Conservation (phyloP, 2,113 vertebrate genomes). For the Macrotus californicus region DNA sequence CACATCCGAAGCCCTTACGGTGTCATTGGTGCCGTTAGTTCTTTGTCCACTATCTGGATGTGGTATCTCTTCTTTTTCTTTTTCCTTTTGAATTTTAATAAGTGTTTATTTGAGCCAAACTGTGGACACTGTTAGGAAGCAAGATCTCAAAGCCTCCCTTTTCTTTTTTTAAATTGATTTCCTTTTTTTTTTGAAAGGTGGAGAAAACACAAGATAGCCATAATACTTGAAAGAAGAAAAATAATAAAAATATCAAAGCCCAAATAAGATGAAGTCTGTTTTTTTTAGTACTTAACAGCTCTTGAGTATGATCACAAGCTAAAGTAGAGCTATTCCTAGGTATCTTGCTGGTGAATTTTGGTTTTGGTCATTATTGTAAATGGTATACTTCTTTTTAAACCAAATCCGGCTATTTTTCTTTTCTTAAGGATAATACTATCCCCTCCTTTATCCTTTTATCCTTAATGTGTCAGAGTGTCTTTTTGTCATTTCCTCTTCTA, state of each 20-base stretch:
- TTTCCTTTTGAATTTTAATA: background rate
- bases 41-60: background rate
- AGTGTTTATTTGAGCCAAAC: background rate
- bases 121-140: background rate
- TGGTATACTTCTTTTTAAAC: background rate
- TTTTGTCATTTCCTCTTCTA: background rate
- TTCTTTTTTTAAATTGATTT: background rate
- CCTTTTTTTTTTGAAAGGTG: background rate
- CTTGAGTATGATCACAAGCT: background rate
- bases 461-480: background rate
- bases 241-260: background rate
- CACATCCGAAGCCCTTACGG: background rate
- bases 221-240: constrained; percentile 21
- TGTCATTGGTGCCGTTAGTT: background rate
- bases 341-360: background rate
- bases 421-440: background rate
- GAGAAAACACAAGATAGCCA: background rate
- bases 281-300: background rate
- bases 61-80: background rate
- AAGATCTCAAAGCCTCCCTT: background rate
- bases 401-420: background rate
- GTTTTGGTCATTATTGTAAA: background rate
- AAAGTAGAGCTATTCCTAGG: background rate
- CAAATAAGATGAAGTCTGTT: background rate
- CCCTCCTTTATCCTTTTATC: background rate